phyloP scores from a whole-genome alignment of 2,797 vertebrate species.

The Heliangelus exortis region DNA sequence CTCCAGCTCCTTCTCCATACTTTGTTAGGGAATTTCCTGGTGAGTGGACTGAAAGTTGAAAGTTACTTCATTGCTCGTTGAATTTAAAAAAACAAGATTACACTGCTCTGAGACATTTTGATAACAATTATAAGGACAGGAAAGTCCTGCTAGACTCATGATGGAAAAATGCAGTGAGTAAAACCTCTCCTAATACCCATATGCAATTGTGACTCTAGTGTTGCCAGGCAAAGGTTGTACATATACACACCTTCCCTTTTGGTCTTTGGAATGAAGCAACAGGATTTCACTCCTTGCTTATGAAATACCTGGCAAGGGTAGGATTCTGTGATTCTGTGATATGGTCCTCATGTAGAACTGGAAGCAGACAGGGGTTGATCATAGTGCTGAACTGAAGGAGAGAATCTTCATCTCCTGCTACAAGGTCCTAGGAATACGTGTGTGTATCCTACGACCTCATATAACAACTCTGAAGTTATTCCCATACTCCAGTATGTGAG shows the following conservation, averaged over 20 bases:
- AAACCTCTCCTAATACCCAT: neutral
- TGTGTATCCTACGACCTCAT: neutral
- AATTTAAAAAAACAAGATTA: neutral
- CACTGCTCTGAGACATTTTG: neutral
- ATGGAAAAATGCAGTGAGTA: neutral
- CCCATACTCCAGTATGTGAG: neutral
- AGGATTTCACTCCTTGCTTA: neutral
- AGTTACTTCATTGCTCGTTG: neutral
- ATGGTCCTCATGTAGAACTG: neutral
- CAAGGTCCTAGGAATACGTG: neutral
- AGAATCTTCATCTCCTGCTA: neutral
- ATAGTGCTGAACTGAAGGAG: neutral
- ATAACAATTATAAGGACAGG: neutral
- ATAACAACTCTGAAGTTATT: neutral
- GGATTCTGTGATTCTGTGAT: too few relatives aligned
- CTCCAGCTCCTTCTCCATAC: neutral
- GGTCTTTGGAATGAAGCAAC: neutral
- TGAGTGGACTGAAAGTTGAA: neutral
- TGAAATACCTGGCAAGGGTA: neutral
- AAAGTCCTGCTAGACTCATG: neutral
- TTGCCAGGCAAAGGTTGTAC: neutral
- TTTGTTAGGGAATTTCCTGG: neutral
- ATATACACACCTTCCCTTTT: neutral
- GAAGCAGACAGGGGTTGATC: neutral
- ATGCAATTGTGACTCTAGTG: neutral